These are phyloP conservation scores for Dermatophagoides farinae DNA, from an alignment of 1,140 invertebrate species.

Conservation along the genomic window DNA sequence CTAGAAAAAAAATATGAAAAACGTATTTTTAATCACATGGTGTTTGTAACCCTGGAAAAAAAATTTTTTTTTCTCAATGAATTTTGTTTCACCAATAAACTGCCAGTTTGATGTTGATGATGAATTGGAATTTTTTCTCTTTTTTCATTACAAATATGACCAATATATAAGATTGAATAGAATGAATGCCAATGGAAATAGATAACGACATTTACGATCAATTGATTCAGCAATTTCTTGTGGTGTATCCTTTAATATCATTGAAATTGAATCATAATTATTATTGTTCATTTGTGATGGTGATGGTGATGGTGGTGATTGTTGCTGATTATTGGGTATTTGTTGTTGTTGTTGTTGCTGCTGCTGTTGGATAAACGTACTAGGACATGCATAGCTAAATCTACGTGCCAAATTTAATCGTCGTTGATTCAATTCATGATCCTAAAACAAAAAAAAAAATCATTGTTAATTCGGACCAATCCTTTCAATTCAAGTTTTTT, in stretches of 20 bases:
- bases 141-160: slow-evolving; percentile 11
- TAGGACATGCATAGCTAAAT: neutral
- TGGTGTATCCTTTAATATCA: slow-evolving; percentile 4
- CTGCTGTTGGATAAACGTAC: neutral
- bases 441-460: neutral
- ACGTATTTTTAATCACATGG: no score
- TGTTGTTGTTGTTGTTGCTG: neutral
- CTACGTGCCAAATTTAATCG: neutral
- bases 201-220: slow-evolving; percentile 18
- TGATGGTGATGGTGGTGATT: neutral
- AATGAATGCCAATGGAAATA: slow-evolving; percentile 19
- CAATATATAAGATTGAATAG: slow-evolving; percentile 22
- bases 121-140: no score
- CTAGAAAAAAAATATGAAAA: no score
- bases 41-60: no score
- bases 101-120: no score
- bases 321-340: neutral
- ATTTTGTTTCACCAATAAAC: no score
- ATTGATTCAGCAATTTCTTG: slow-evolving; percentile 6
- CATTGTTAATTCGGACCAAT: neutral
- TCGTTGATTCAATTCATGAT: neutral
- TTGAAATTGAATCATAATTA: neutral
- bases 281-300: neutral
- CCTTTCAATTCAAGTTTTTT: neutral
- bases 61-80: no score